A percentile compares a stretch with the other conserved stretches of the same genome.
Conservation (phyloP, 2,797 vertebrate genomes). For the Cirrhinus mrigala region DNA sequence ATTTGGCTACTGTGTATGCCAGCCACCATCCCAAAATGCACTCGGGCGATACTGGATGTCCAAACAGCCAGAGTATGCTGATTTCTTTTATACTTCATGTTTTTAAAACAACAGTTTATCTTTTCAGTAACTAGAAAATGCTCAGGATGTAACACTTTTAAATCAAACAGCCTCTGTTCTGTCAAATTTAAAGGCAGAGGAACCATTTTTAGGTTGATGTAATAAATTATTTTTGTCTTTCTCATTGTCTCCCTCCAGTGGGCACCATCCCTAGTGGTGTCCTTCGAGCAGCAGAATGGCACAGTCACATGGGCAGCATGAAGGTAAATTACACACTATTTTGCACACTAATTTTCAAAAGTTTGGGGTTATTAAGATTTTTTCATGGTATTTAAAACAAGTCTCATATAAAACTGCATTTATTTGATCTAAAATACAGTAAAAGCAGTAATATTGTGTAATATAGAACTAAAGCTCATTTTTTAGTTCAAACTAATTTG, state of each 20-base stretch:
- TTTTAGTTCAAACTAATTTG: neutral
- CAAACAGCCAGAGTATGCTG: slow-evolving; percentile 80
- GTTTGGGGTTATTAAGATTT: neutral
- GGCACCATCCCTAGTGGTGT: slow-evolving; percentile 90
- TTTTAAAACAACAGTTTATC: neutral
- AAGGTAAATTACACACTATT: slow-evolving; percentile 79
- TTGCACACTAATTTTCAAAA: neutral
- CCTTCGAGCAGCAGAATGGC: slow-evolving; percentile 91
- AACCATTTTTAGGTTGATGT: slow-evolving; percentile 11
- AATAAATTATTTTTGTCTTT: slow-evolving; percentile 4
- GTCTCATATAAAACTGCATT: neutral
- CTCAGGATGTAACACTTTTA: neutral
- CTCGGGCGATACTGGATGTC: slow-evolving; percentile 88
- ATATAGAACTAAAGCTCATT: too few relatives aligned
- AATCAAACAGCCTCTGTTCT: neutral
- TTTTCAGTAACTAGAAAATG: neutral
- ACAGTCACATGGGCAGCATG: slow-evolving; percentile 97
- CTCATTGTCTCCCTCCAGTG: slow-evolving; percentile 70
- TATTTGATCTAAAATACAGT: neutral
- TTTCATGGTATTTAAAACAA: neutral
- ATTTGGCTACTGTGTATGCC: slow-evolving; percentile 92
- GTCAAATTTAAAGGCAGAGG: neutral
- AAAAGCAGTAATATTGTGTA: neutral
- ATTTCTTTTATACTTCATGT: neutral
- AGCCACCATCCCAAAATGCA: slow-evolving; percentile 94